These are phyloP conservation scores for Seriola quinqueradiata DNA, from an alignment of 2,113 vertebrate species.

Conservation along the genomic window DNA sequence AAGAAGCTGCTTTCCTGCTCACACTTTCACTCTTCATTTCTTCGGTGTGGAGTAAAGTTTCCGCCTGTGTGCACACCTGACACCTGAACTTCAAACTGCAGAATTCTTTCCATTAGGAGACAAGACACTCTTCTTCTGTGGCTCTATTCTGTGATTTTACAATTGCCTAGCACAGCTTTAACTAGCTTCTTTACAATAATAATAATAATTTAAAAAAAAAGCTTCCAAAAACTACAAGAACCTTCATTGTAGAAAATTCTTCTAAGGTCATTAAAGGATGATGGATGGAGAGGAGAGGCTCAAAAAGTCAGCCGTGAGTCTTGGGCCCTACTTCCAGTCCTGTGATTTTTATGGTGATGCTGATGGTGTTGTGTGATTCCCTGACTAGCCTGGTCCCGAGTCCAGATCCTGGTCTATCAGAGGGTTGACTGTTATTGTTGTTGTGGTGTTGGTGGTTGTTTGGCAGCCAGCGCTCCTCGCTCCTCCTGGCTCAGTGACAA, in stretches of 20 bases:
- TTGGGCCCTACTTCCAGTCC: slow-evolving; percentile 13
- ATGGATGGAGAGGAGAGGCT: slow-evolving; percentile 7
- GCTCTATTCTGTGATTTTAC: slow-evolving; percentile 20
- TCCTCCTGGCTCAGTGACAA: slow-evolving; percentile 64
- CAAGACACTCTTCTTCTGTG: slow-evolving; percentile 23
- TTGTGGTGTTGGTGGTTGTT: slow-evolving; percentile 50
- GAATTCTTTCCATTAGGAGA: not conserved
- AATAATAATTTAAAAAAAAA: slow-evolving; percentile 2
- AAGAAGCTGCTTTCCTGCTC: slow-evolving; percentile 21
- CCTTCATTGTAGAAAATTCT: slow-evolving; percentile 32
- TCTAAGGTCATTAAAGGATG: slow-evolving; percentile 34
- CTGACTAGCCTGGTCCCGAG: slow-evolving; percentile 25
- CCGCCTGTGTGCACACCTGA: slow-evolving; percentile 1
- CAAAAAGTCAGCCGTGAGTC: slow-evolving; percentile 22
- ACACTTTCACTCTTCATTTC: slow-evolving; percentile 28
- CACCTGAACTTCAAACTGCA: slow-evolving; percentile 16
- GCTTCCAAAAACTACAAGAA: slow-evolving; percentile 37
- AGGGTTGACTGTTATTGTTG: slow-evolving; percentile 32
- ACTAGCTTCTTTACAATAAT: not conserved
- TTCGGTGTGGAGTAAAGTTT: not conserved
- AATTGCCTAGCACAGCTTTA: slow-evolving; percentile 31
- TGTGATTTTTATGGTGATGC: slow-evolving; percentile 8
- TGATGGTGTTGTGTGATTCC: slow-evolving; percentile 32
- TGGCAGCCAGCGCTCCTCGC: slow-evolving; percentile 43
- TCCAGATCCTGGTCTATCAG: slow-evolving; percentile 29